phyloP scores from a whole-genome alignment of 92 coral and sea anemone genomes.

The Epizoanthus scotinus region DNA sequence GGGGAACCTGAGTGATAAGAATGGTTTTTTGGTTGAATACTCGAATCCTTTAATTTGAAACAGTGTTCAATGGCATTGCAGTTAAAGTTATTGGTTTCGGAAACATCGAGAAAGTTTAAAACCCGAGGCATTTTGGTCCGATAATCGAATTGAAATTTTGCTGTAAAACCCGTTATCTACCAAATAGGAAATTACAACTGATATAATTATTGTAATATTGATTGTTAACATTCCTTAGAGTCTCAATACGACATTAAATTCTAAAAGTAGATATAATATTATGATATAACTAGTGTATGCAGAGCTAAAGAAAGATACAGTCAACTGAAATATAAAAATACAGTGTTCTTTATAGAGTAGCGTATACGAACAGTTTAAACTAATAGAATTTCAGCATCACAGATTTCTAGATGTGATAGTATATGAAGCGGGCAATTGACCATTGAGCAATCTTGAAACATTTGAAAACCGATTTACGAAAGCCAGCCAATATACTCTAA shows the following conservation, averaged over 20 bases:
- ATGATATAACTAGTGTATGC: no score
- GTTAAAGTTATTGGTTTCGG: background rate
- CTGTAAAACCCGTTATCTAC: background rate
- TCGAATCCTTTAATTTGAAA: background rate
- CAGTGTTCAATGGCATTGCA: background rate
- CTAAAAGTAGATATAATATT: background rate
- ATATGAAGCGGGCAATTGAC: no score
- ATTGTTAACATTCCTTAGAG: background rate
- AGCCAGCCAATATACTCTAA: no score
- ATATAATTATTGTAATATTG: background rate
- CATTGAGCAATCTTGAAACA: no score
- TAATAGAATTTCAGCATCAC: no score
- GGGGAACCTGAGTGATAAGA: background rate
- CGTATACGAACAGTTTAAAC: no score
- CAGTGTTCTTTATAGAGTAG: no score
- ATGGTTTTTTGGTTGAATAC: no score
- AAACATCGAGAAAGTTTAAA: conserved; percentile 8
- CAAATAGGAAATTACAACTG: background rate
- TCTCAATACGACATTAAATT: conserved; percentile 1
- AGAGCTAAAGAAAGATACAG: no score
- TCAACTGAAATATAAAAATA: no score
- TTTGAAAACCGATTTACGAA: no score
- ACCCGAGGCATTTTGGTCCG: background rate
- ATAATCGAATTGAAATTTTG: background rate
- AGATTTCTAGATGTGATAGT: no score